These are phyloP conservation scores for Rhinoraja longicauda DNA, from an alignment of 2,797 vertebrate species.

Conservation along the genomic window DNA sequence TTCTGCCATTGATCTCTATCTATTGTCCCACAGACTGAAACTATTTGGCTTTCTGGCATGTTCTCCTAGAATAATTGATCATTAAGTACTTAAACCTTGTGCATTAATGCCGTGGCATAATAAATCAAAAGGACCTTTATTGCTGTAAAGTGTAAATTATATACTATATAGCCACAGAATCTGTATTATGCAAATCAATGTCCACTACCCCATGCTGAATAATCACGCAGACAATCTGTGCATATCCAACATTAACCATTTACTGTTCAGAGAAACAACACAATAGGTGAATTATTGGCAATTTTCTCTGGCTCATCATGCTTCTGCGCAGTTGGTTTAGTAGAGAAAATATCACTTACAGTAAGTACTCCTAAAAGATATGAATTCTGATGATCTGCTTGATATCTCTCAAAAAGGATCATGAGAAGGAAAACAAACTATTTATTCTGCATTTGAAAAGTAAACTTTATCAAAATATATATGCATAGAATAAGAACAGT, in stretches of 20 bases:
- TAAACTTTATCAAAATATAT: too few species aligned
- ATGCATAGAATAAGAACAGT: too few species aligned
- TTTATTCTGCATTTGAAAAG: too few species aligned
- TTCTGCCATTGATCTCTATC: background rate
- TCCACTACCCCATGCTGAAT: background rate
- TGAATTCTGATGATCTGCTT: background rate
- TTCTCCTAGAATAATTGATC: constrained; percentile 18
- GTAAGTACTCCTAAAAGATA: background rate
- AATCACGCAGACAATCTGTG: background rate
- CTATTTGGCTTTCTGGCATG: background rate
- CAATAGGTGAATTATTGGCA: background rate
- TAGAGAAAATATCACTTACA: background rate
- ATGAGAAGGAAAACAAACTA: background rate
- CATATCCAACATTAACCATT: background rate
- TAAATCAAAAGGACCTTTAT: background rate
- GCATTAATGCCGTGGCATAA: background rate
- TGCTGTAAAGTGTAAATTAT: background rate
- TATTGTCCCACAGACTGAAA: background rate
- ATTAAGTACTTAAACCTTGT: background rate
- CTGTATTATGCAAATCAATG: constrained; percentile 28
- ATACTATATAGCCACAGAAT: background rate
- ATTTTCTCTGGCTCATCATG: background rate
- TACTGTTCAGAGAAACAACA: background rate
- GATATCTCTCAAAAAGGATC: background rate
- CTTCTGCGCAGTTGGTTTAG: background rate